phyloP scores from a whole-genome alignment of 2,113 vertebrate genomes.

The Prochilodus magdalenae region DNA sequence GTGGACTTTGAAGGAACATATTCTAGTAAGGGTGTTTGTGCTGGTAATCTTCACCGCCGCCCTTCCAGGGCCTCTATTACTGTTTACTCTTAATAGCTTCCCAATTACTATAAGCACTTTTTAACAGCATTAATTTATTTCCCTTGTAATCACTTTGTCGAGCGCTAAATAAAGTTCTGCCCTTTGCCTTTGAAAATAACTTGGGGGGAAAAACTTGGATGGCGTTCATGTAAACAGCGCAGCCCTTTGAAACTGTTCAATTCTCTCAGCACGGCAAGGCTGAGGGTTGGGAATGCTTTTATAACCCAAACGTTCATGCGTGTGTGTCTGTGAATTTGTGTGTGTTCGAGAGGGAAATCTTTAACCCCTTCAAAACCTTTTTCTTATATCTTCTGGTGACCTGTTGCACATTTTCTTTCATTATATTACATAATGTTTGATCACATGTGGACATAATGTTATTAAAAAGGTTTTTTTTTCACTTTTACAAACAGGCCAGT shows the following conservation, averaged over 20 bases:
- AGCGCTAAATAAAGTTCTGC: constrained; percentile 57
- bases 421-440: too few relatives aligned
- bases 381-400: not conserved
- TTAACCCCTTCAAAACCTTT: not conserved
- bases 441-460: too few relatives aligned
- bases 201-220: constrained; percentile 73
- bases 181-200: constrained; percentile 60
- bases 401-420: too few relatives aligned
- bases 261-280: constrained; percentile 61
- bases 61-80: not conserved
- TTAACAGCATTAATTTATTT: constrained; percentile 61
- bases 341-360: not conserved
- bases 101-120: constrained; percentile 35
- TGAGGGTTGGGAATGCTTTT: constrained; percentile 69
- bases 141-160: constrained; percentile 56
- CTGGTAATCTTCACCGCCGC: constrained; percentile 1
- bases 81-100: constrained; percentile 53
- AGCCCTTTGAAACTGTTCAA: constrained; percentile 44
- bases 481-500: too few relatives aligned
- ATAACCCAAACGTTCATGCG: constrained; percentile 37
- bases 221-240: constrained; percentile 69
- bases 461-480: too few relatives aligned
- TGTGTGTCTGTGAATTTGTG: constrained; percentile 32
- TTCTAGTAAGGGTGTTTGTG: constrained; percentile 17
- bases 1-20: not conserved